Evolutionary conservation across 2,888 invertebrate species (phyloP).

Genomic region (Catonia carolina): DNA sequence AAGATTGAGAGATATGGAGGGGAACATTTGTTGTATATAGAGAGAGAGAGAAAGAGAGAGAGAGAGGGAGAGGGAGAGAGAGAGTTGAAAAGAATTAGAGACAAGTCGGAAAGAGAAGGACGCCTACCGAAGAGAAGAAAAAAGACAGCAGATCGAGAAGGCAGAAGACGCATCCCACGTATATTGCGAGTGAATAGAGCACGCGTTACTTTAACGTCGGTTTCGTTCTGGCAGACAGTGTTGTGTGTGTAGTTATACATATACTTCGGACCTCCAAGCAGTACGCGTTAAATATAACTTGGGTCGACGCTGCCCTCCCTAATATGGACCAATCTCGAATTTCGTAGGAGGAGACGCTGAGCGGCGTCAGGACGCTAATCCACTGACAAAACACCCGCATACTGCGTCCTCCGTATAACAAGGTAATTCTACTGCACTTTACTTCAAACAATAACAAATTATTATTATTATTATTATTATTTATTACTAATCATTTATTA

Average conservation of each 20-base stretch:
- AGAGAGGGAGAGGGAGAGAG: not conserved
- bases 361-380: conserved; percentile 24
- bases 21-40: not conserved
- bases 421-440: too few relatives aligned
- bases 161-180: not conserved
- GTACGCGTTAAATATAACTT: conserved; percentile 28
- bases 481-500: too few relatives aligned
- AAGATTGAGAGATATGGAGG: not conserved
- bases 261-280: too few relatives aligned
- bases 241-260: not conserved
- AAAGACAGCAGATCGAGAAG: not conserved
- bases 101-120: not conserved
- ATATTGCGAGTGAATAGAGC: not conserved
- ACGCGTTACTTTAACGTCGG: not conserved
- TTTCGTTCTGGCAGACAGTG: conserved; percentile 2
- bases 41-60: not conserved
- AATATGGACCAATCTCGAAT: conserved; percentile 63
- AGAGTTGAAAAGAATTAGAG: not conserved
- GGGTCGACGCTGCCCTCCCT: conserved; percentile 40
- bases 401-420: conserved; percentile 1
- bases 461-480: too few relatives aligned
- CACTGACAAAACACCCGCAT: not conserved
- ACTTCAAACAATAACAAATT: too few relatives aligned
- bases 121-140: not conserved
- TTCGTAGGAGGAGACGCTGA: conserved; percentile 41